Evolutionary conservation across 2,888 invertebrate species (phyloP).

Genomic region (Chydorus sphaericus): DNA sequence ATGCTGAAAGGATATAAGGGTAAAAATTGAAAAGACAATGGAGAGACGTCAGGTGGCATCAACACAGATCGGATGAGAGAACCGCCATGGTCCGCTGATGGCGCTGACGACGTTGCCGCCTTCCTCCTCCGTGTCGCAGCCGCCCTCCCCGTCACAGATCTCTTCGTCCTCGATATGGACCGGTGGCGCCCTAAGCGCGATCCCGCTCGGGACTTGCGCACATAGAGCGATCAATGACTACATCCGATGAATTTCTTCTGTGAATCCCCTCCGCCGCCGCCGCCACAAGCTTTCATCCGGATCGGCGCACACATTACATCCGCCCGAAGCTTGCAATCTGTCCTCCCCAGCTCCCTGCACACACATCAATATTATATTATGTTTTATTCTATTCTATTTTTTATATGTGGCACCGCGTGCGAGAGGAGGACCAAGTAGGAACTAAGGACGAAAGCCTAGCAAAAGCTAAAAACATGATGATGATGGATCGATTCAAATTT

Average conservation of each 20-base stretch:
- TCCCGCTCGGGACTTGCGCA: background rate
- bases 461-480: no score
- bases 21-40: background rate
- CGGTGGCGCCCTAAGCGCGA: background rate
- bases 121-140: background rate
- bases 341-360: no score
- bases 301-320: background rate
- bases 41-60: slow-evolving; percentile 4
- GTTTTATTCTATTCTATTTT: no score
- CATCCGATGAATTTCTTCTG: no score
- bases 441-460: no score
- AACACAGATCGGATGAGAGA: background rate
- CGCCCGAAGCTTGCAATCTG: background rate
- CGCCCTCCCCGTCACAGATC: background rate
- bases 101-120: background rate
- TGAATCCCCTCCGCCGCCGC: no score
- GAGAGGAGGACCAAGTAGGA: no score
- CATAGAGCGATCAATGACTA: background rate
- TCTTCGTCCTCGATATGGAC: background rate
- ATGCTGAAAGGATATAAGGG: no score
- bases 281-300: background rate
- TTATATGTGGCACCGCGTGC: no score
- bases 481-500: no score
- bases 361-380: no score
- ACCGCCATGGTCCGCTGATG: slow-evolving; percentile 1